Conservation (phyloP, 2,888 invertebrate species). For the Drosophila maculinotata region DNA sequence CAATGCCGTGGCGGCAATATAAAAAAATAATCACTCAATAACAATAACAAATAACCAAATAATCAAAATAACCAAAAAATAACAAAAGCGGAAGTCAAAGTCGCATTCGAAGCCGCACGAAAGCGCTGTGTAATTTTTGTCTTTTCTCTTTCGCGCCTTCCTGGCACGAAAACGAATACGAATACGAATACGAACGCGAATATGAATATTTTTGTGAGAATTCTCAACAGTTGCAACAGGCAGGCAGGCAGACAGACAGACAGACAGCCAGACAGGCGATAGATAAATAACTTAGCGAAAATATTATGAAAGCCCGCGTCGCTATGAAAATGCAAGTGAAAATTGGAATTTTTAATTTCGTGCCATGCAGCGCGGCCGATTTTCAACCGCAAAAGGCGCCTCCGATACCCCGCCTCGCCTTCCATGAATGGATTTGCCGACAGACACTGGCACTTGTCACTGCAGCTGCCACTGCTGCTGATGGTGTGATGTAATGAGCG, state of each 20-base stretch:
- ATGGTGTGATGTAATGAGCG: conserved; percentile 73
- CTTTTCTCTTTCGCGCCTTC: conserved; percentile 68
- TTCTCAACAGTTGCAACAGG: conserved; percentile 70
- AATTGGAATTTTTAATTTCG: conserved; percentile 80
- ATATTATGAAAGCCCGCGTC: conserved; percentile 73
- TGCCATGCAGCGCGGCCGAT: conserved; percentile 65
- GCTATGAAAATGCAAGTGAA: conserved; percentile 71
- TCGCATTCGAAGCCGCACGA: conserved; percentile 58
- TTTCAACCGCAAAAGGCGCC: conserved; percentile 69
- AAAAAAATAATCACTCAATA: conserved; percentile 70
- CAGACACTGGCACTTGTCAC: conserved; percentile 52
- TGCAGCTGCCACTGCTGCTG: conserved; percentile 44
- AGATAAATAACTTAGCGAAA: conserved; percentile 67
- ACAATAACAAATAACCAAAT: conserved; percentile 57
- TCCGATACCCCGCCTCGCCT: conserved; percentile 7
- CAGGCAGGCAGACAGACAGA: conserved; percentile 17
- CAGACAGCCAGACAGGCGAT: conserved; percentile 39
- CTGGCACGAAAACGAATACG: conserved; percentile 71
- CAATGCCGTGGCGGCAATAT: conserved; percentile 61
- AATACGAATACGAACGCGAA: conserved; percentile 51
- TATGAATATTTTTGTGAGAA: conserved; percentile 66
- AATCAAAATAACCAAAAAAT: conserved; percentile 40
- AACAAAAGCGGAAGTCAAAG: conserved; percentile 73
- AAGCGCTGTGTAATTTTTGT: conserved; percentile 75
- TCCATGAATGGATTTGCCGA: conserved; percentile 32